Evolutionary conservation across 1,140 invertebrate species (phyloP).

Genomic region (Papilio machaon): DNA sequence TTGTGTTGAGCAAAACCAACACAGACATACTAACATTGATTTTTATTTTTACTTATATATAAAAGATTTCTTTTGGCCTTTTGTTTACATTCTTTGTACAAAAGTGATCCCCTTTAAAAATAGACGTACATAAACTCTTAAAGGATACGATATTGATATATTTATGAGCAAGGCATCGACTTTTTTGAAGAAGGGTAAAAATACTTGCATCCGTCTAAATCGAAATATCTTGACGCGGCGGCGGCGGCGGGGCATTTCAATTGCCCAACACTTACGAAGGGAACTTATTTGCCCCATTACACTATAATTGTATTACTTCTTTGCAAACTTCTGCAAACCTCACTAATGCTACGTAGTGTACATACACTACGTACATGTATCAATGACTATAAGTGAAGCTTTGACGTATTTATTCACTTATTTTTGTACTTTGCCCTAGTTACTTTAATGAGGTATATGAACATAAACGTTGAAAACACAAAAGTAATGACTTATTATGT

Average conservation of each 20-base stretch:
- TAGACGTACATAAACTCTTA: conserved; percentile 33
- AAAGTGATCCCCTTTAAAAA: conserved; percentile 29
- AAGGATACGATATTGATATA: conserved; percentile 39
- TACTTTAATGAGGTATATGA: not conserved
- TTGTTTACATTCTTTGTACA: conserved; percentile 35
- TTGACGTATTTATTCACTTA: no score
- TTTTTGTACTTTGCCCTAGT: no score
- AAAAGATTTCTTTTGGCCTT: not conserved
- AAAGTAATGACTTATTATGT: not conserved
- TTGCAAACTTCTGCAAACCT: not conserved
- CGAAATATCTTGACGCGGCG: conserved; percentile 22
- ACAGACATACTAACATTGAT: conserved; percentile 2
- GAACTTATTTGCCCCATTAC: conserved; percentile 6
- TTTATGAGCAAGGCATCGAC: conserved; percentile 35
- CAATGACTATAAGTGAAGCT: no score
- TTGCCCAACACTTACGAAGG: conserved; percentile 12
- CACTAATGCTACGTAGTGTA: not conserved
- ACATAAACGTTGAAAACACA: not conserved
- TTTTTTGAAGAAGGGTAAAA: conserved; percentile 38
- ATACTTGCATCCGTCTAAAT: conserved; percentile 33
- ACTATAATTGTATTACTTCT: not conserved
- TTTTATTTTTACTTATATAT: not conserved
- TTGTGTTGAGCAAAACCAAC: not conserved
- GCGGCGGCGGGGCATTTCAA: not conserved
- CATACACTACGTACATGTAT: no score